These are phyloP conservation scores for Herminia tarsipennalis DNA, from an alignment of 2,888 invertebrate species.

Conservation along the genomic window DNA sequence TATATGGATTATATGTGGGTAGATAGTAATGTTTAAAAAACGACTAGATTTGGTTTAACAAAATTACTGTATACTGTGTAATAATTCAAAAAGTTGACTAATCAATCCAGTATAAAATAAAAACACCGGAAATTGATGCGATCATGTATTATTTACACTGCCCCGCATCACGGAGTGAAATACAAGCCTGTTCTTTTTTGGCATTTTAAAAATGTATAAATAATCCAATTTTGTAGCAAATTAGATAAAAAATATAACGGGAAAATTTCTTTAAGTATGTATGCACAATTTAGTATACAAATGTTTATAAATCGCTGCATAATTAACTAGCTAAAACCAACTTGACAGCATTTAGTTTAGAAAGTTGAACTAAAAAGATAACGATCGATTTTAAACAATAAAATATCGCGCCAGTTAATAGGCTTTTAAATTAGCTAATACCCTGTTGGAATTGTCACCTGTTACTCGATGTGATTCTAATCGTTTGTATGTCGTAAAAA, in stretches of 20 bases:
- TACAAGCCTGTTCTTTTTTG: too few species aligned
- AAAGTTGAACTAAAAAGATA: conserved; percentile 22
- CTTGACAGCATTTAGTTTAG: conserved; percentile 2
- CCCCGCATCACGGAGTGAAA: too few species aligned
- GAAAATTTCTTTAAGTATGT: neutral
- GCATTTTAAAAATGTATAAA: too few species aligned
- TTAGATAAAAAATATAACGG: neutral
- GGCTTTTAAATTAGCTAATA: conserved; percentile 25
- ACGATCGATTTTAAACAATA: conserved; percentile 11
- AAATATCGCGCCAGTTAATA: conserved; percentile 5
- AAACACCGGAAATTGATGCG: too few species aligned
- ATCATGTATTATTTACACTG: too few species aligned
- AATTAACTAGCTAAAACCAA: neutral
- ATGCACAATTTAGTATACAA: neutral
- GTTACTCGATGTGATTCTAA: conserved; percentile 38
- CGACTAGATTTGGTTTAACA: too few species aligned
- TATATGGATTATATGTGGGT: too few species aligned
- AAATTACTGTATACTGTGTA: too few species aligned
- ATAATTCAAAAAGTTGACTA: too few species aligned
- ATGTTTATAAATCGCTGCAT: neutral
- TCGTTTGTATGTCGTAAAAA: conserved; percentile 40
- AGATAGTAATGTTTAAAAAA: too few species aligned
- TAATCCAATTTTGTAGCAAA: neutral
- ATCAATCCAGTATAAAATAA: too few species aligned
- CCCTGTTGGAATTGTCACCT: conserved; percentile 43